Conservation (phyloP, 2,888 invertebrate species). For the Aleiodes leptofemur region DNA sequence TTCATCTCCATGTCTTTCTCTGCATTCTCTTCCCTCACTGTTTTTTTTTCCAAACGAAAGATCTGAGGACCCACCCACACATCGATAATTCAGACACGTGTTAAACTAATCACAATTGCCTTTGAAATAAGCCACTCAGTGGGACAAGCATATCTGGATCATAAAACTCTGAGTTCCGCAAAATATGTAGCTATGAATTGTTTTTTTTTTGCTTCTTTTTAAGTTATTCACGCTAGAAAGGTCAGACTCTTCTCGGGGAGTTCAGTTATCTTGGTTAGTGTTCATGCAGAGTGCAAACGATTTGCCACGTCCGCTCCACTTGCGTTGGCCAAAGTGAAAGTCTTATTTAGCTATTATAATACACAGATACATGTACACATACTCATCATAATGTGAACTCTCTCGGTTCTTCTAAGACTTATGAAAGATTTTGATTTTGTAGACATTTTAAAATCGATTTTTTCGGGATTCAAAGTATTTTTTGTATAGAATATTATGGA, state of each 20-base stretch:
- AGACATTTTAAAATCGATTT: no score
- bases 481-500: no score
- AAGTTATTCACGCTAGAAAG: constrained; percentile 47
- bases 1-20: background rate
- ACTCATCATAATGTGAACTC: constrained; percentile 17
- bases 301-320: constrained; percentile 64
- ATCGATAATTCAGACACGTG: constrained; percentile 22
- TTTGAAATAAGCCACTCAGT: constrained; percentile 12
- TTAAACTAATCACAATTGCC: constrained; percentile 11
- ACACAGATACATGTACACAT: background rate
- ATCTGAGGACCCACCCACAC: constrained; percentile 12
- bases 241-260: constrained; percentile 35
- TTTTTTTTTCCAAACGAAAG: constrained; percentile 1
- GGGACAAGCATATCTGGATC: background rate
- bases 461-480: no score
- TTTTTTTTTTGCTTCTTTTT: background rate
- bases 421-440: background rate
- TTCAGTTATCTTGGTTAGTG: background rate
- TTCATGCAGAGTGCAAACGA: constrained; percentile 41
- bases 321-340: constrained; percentile 48
- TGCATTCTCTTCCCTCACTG: background rate
- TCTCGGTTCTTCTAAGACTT: background rate
- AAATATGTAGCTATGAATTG: no score
- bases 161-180: background rate
- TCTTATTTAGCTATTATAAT: constrained; percentile 4